Conservation (phyloP, 2,113 vertebrate genomes). For the Ophthalmolycus amberensis region DNA sequence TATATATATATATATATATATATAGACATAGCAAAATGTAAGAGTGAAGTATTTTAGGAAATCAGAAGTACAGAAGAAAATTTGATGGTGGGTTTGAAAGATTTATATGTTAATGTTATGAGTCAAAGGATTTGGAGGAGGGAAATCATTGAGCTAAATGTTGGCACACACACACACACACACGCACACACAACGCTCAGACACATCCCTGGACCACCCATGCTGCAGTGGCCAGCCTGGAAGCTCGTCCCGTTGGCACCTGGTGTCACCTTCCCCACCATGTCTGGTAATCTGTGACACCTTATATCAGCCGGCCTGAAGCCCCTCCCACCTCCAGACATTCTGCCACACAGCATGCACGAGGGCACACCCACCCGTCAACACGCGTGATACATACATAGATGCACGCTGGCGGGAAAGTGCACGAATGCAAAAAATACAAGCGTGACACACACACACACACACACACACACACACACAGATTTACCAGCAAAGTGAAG, state of each 20-base stretch:
- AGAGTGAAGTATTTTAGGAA: no score
- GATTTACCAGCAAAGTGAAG: conserved; percentile 23
- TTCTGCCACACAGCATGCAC: background rate
- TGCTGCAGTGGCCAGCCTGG: background rate
- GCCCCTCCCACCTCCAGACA: background rate
- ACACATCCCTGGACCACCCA: conserved; percentile 31
- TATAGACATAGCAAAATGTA: no score
- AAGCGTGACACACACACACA: background rate
- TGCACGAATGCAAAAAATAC: background rate
- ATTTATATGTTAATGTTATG: no score
- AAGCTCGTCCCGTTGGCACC: conserved; percentile 8
- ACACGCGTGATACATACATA: background rate
- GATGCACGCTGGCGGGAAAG: background rate
- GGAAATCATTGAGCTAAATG: background rate
- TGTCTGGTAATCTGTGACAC: background rate
- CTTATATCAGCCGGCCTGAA: background rate
- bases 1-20: no score
- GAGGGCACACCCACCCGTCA: background rate
- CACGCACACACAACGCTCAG: background rate
- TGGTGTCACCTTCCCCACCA: conserved; percentile 29
- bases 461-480: background rate
- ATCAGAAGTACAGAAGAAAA: no score
- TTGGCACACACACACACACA: background rate
- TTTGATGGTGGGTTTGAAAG: no score
- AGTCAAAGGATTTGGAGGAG: no score